These are phyloP conservation scores for Rosalia funebris DNA, from an alignment of 2,888 invertebrate species.

Conservation along the genomic window DNA sequence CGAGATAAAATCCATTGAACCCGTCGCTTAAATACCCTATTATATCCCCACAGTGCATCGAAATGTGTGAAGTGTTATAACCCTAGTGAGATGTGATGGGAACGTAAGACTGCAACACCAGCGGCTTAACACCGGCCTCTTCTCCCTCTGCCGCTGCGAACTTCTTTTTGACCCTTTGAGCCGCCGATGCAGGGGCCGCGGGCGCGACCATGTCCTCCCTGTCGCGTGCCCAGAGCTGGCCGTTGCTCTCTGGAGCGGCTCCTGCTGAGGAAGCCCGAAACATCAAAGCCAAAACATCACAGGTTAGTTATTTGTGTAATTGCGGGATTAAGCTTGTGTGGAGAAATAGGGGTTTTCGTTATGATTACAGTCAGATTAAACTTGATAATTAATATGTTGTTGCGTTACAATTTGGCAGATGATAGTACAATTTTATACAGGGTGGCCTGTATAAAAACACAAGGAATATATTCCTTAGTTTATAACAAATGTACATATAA, in stretches of 20 bases:
- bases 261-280: constrained; percentile 66
- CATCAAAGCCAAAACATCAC: constrained; percentile 53
- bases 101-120: not conserved
- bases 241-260: constrained; percentile 64
- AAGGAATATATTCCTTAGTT: too few species aligned
- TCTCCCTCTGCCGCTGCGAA: not conserved
- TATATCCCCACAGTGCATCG: constrained; percentile 8
- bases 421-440: too few species aligned
- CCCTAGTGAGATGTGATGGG: constrained; percentile 17
- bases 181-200: constrained; percentile 31
- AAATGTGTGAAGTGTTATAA: constrained; percentile 1
- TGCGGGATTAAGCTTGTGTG: constrained; percentile 5
- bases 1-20: not conserved
- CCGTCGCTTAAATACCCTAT: not conserved
- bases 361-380: too few species aligned
- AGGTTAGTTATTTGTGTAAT: constrained; percentile 39
- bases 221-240: constrained; percentile 67
- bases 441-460: too few species aligned
- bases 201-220: constrained; percentile 60
- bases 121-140: too few species aligned
- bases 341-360: too few species aligned
- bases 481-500: too few species aligned
- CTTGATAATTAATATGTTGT: too few species aligned
- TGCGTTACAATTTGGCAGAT: too few species aligned
- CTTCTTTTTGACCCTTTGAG: not conserved